Conservation (phyloP, 1,140 invertebrate genomes). For the Dreissena polymorpha region DNA sequence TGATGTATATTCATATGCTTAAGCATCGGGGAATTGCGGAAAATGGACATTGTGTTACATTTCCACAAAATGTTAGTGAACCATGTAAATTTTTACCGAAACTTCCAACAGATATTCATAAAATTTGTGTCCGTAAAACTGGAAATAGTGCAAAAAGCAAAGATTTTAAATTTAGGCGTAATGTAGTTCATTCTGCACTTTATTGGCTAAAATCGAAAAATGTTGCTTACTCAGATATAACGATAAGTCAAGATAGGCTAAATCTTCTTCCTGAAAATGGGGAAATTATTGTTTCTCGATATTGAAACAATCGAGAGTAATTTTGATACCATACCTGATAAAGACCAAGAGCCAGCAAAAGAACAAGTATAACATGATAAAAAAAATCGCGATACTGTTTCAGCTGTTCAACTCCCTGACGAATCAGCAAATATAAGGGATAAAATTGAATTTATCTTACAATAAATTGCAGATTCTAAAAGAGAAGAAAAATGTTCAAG, state of each 20-base stretch:
- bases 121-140: too few relatives aligned
- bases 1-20: slow-evolving; percentile 43
- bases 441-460: slow-evolving; percentile 34
- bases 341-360: slow-evolving; percentile 49
- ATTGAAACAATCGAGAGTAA: too few relatives aligned
- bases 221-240: too few relatives aligned
- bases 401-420: slow-evolving; percentile 47
- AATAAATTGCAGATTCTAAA: too few relatives aligned
- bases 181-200: too few relatives aligned
- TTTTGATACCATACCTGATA: background rate
- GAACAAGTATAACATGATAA: slow-evolving; percentile 35
- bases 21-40: slow-evolving; percentile 53
- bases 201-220: too few relatives aligned
- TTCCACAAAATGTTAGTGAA: slow-evolving; percentile 53
- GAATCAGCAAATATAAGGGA: slow-evolving; percentile 26
- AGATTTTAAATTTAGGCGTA: too few relatives aligned
- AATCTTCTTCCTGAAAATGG: too few relatives aligned
- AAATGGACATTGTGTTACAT: slow-evolving; percentile 49
- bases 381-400: slow-evolving; percentile 4
- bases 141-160: too few relatives aligned
- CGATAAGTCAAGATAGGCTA: too few relatives aligned
- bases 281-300: too few relatives aligned
- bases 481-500: background rate
- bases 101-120: slow-evolving; percentile 38
- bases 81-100: slow-evolving; percentile 32